A percentile compares a stretch with the other conserved stretches of the same genome.
These are phyloP conservation scores for Elaphurus davidianus DNA, from an alignment of 2,113 vertebrate species.

Conservation along the genomic window DNA sequence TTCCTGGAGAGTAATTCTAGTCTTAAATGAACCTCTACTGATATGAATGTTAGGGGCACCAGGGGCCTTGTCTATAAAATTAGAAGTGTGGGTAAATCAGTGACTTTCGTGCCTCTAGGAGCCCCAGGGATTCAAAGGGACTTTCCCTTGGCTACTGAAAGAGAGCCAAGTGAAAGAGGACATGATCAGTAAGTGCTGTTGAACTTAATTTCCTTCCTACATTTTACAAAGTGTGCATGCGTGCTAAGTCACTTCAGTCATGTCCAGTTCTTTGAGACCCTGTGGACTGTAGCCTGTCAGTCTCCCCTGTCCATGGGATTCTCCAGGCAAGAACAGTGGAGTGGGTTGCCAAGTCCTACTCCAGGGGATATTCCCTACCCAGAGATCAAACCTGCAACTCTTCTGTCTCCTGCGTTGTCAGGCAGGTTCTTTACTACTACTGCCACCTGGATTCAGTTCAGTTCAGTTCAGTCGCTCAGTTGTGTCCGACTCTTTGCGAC, in stretches of 20 bases:
- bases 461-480: background rate
- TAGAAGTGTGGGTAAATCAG: background rate
- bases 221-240: background rate
- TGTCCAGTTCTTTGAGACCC: background rate
- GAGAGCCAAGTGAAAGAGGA: background rate
- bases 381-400: background rate
- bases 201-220: background rate
- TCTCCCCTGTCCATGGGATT: background rate
- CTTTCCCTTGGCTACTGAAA: background rate
- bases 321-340: background rate
- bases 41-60: background rate
- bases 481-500: accelerated
- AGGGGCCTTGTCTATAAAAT: background rate
- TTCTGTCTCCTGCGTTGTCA: background rate
- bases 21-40: background rate
- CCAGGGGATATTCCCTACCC: background rate
- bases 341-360: background rate
- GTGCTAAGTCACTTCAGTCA: background rate
- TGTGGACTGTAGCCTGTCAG: background rate
- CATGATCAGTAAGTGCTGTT: background rate
- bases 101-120: background rate
- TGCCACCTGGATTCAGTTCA: background rate
- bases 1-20: background rate
- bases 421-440: background rate
- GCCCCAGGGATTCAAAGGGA: background rate